These are phyloP conservation scores for Malacosoma neustria DNA, from an alignment of 2,888 invertebrate genomes.

Conservation along the genomic window DNA sequence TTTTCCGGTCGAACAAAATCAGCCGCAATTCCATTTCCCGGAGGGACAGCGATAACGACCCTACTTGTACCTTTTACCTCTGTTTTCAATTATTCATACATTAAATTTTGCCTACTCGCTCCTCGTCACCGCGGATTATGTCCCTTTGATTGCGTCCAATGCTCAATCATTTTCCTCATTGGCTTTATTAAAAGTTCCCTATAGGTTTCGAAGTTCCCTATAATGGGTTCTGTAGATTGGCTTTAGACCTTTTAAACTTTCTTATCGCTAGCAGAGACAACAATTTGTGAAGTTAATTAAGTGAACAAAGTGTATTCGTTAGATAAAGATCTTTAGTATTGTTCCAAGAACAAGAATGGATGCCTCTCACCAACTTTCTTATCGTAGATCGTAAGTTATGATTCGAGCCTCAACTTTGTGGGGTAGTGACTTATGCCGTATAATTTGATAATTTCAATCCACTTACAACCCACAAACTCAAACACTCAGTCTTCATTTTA, in stretches of 20 bases:
- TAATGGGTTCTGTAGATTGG: slow-evolving; percentile 20
- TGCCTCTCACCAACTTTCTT: slow-evolving; percentile 46
- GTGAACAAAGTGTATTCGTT: slow-evolving; percentile 46
- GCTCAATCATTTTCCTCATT: slow-evolving; percentile 36
- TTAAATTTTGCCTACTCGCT: slow-evolving; percentile 40
- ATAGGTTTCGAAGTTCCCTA: slow-evolving; percentile 18
- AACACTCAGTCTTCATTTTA: too few relatives aligned
- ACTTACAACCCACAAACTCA: slow-evolving; percentile 17
- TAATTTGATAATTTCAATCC: slow-evolving; percentile 25
- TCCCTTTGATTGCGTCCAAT: slow-evolving; percentile 40
- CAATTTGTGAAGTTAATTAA: slow-evolving; percentile 60
- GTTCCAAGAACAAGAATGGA: slow-evolving; percentile 42
- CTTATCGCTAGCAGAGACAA: slow-evolving; percentile 33
- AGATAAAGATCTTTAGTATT: slow-evolving; percentile 49
- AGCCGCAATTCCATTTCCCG: slow-evolving; percentile 49
- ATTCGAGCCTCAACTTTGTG: slow-evolving; percentile 23
- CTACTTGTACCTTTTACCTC: slow-evolving; percentile 54
- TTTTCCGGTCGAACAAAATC: slow-evolving; percentile 43
- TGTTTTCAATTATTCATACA: slow-evolving; percentile 66
- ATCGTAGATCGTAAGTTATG: slow-evolving; percentile 46
- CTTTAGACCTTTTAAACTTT: slow-evolving; percentile 29
- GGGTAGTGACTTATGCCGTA: slow-evolving; percentile 23
- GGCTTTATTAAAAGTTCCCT: slow-evolving; percentile 28
- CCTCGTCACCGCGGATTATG: slow-evolving; percentile 33
- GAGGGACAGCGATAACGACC: slow-evolving; percentile 50